Base-by-base conservation (phyloP, 2,888 invertebrate genomes). In the Drosophila algonquin region DNA sequence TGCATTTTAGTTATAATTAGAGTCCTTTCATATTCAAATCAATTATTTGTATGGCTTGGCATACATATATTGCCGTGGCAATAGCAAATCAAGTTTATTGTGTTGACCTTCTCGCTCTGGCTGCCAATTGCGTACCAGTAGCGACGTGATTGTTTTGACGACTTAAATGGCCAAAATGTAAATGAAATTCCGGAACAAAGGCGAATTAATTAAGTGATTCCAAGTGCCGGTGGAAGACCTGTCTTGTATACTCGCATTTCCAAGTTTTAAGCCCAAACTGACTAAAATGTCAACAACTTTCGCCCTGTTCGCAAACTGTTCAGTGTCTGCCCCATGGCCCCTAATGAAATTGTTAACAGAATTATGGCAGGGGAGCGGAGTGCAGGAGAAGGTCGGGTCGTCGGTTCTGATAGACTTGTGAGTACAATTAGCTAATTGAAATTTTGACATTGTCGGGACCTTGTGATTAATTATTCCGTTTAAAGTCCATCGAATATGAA, bases 331-430 rank as follows among this genome's bases (percentile, higher is more conserved):
- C 40, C 14, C 40, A 14, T 40, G 40, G 40, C 40, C 63, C 63
- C 71, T 87, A 87, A 85, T 85, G 87, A 82, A 85, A 85, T 87
- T 73, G 82, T 85, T 77, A 73, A 73, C 77, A 81, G 74, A 76
- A 79, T 79, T 68, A 40, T 53, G 64, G 46, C 73, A 63, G 45
- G 40, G 24, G 14, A 30, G 46, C 27, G 51, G 30, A 52, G 45
- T 18, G 44, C 14, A 12, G 8, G 44, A 18, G 32, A 52, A 24
- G 14, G 4, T 27, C 10, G 12, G 21, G 6, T 30, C 14, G 27
- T 52, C 35, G n/a, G 55, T 53, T 70, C 54, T 46, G 52, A 18
- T 60, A 54, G 45, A 54, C 74, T 63, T 35, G 54, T 40, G 18
- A 18, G 53, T 47, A 67, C 86, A 80, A 73, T 82, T 82, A 85